Evolutionary conservation across 1,140 invertebrate species (phyloP).

Genomic region (Pissodes strobi): DNA sequence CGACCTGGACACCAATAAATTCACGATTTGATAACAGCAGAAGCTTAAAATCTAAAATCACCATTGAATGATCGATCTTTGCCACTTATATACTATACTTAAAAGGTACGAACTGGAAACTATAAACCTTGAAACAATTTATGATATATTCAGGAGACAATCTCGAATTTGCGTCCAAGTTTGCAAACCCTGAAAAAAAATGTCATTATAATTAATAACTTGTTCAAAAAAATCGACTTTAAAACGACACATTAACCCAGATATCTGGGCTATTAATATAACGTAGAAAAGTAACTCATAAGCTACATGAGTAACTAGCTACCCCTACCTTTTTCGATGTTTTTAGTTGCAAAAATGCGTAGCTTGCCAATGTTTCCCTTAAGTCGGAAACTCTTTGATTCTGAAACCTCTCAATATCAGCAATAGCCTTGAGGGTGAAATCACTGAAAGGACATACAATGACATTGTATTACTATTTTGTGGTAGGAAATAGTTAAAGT

Average conservation of each 20-base stretch:
- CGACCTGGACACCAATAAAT: too few relatives aligned
- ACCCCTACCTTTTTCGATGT: constrained; percentile 78
- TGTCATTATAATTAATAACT: constrained; percentile 28
- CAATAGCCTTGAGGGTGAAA: constrained; percentile 71
- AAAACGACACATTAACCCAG: too few relatives aligned
- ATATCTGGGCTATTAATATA: too few relatives aligned
- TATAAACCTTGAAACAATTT: too few relatives aligned
- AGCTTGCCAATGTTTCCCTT: constrained; percentile 75
- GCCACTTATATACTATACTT: too few relatives aligned
- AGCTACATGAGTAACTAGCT: too few relatives aligned
- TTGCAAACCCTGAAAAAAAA: constrained; percentile 66
- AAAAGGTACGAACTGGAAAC: too few relatives aligned
- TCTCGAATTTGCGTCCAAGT: constrained; percentile 76
- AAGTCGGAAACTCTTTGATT: constrained; percentile 77
- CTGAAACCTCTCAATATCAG: constrained; percentile 79
- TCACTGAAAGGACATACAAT: constrained; percentile 71
- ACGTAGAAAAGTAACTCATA: too few relatives aligned
- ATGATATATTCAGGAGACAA: constrained; percentile 69
- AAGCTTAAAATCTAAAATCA: too few relatives aligned
- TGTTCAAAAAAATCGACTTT: too few relatives aligned
- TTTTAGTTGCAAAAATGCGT: constrained; percentile 79
- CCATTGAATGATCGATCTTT: too few relatives aligned
- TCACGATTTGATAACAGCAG: too few relatives aligned
- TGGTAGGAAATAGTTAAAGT: not conserved
- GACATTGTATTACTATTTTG: not conserved